Conservation (phyloP, 2,888 invertebrate genomes). For the Isoperla grammatica region DNA sequence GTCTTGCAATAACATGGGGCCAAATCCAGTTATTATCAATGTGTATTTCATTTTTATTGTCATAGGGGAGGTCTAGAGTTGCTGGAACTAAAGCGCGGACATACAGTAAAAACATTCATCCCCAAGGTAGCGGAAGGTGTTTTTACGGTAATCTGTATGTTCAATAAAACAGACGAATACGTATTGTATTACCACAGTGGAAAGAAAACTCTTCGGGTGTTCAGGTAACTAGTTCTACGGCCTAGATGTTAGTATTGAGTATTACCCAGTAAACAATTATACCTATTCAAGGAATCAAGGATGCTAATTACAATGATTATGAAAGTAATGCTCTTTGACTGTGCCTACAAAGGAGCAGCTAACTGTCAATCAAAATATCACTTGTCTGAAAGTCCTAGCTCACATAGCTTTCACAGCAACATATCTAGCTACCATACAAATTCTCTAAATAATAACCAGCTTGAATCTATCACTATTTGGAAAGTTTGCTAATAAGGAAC, state of each 20-base stretch:
- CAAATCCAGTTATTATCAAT: background rate
- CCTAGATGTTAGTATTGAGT: background rate
- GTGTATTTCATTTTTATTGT: conserved; percentile 20
- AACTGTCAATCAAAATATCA: background rate
- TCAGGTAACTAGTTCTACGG: conserved; percentile 56
- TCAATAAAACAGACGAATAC: conserved; percentile 90
- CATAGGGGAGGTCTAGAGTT: conserved; percentile 87
- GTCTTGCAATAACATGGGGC: no score
- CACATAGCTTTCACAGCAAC: no score
- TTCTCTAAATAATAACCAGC: no score
- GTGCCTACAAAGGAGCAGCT: background rate
- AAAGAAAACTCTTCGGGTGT: conserved; percentile 86
- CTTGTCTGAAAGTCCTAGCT: no score
- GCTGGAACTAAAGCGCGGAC: conserved; percentile 84
- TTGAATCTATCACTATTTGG: no score
- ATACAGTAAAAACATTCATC: conserved; percentile 82
- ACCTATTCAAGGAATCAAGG: no score
- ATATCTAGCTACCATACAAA: no score
- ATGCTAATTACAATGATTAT: no score
- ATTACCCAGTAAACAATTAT: background rate
- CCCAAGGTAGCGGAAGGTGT: conserved; percentile 95
- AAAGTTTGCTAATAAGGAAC: no score
- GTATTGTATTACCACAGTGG: conserved; percentile 97
- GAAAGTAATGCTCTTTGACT: no score
- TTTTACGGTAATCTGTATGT: conserved; percentile 90